These are phyloP conservation scores for Pristionchus japonicus DNA, from an alignment of 2,888 invertebrate genomes.

Conservation along the genomic window DNA sequence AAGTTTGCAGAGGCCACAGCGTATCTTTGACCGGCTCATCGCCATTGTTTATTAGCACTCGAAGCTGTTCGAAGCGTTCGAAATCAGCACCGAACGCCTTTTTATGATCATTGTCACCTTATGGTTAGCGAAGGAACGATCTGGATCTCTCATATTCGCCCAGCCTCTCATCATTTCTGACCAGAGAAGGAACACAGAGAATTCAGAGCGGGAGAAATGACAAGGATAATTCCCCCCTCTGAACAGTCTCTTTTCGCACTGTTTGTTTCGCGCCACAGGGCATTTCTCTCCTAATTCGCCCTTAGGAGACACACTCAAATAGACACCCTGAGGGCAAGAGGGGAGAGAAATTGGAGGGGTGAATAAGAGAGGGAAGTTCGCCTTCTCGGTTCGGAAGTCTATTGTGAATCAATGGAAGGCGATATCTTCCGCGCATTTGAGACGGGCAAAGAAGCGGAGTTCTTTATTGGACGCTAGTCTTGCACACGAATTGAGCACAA, in stretches of 20 bases:
- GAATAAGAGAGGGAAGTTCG: slow-evolving; percentile 4
- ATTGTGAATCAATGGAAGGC: not conserved
- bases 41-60: not conserved
- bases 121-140: too few relatives aligned
- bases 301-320: not conserved
- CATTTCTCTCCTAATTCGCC: slow-evolving; percentile 22
- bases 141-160: too few relatives aligned
- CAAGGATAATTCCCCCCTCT: not conserved
- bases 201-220: not conserved
- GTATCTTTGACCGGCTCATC: not conserved
- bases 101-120: not conserved
- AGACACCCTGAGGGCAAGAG: slow-evolving; percentile 12
- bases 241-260: slow-evolving; percentile 34
- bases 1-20: not conserved
- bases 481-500: not conserved
- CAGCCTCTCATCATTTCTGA: too few relatives aligned
- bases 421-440: not conserved
- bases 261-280: slow-evolving; percentile 31
- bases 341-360: slow-evolving; percentile 21
- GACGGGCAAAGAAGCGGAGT: not conserved
- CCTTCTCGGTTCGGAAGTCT: not conserved
- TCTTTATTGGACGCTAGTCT: not conserved
- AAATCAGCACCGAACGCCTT: not conserved
- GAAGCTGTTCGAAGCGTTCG: not conserved
- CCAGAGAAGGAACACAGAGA: too few relatives aligned